Evolutionary conservation across 2,888 invertebrate genomes (phyloP).

Genomic region (Volucella bombylans): DNA sequence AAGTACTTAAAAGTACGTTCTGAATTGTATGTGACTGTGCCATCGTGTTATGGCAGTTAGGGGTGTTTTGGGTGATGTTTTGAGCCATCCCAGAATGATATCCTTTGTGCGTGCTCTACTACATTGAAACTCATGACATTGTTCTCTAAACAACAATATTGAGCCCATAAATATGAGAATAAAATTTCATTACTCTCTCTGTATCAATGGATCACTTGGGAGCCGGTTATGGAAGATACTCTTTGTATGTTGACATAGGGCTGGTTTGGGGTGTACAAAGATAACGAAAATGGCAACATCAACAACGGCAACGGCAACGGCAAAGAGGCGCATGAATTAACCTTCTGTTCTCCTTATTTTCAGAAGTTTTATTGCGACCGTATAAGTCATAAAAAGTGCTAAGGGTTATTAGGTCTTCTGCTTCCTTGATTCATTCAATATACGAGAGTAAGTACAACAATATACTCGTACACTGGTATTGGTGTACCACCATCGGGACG

Average conservation of each 20-base stretch:
- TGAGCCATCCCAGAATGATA: not conserved
- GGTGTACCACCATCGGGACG: not conserved
- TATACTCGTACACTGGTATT: too few relatives aligned
- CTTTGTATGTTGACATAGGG: not conserved
- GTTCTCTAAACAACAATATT: constrained; percentile 71
- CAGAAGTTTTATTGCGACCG: constrained; percentile 53
- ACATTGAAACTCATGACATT: constrained; percentile 34
- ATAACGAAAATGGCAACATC: constrained; percentile 36
- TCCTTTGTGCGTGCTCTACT: not conserved
- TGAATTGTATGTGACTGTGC: constrained; percentile 18
- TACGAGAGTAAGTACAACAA: constrained; percentile 42
- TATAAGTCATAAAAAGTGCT: constrained; percentile 66
- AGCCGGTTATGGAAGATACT: too few relatives aligned
- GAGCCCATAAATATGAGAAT: constrained; percentile 71
- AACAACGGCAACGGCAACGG: too few relatives aligned
- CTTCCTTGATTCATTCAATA: constrained; percentile 53
- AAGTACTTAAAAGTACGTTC: constrained; percentile 53
- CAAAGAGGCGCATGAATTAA: constrained; percentile 44
- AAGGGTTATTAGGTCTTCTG: constrained; percentile 71
- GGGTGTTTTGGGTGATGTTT: too few relatives aligned
- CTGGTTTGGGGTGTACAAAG: not conserved
- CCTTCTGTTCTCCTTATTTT: constrained; percentile 33
- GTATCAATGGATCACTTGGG: constrained; percentile 44
- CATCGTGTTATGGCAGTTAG: too few relatives aligned
- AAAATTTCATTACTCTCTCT: constrained; percentile 63